A percentile compares a stretch with the other conserved stretches of the same genome.
Evolutionary conservation across 2,113 vertebrate genomes (phyloP).

Genomic region (Python bivittatus): DNA sequence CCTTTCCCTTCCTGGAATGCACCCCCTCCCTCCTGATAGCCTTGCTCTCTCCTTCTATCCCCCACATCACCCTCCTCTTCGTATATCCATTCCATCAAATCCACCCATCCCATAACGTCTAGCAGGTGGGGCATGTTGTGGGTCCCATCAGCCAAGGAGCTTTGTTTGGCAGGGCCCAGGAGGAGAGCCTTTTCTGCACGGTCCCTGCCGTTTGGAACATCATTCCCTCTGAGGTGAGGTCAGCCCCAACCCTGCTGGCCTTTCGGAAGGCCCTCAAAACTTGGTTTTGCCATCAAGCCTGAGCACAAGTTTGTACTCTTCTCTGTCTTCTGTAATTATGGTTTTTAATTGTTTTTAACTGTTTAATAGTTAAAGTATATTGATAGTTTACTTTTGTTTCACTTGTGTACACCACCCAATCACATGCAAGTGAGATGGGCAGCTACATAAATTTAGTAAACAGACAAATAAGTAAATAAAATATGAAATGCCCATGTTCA

Average conservation of each 20-base stretch:
- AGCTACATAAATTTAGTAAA: background rate
- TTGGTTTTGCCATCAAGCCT: background rate
- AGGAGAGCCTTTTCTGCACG: background rate
- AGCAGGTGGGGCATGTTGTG: background rate
- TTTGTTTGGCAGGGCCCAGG: background rate
- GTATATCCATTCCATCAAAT: no score
- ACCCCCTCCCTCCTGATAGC: no score
- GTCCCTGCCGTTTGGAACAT: background rate
- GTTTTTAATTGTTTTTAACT: background rate
- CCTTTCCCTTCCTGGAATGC: no score
- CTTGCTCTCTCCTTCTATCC: no score
- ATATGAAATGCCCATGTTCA: background rate
- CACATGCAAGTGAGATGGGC: background rate
- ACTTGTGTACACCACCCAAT: background rate
- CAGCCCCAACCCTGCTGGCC: background rate
- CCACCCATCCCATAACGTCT: no score
- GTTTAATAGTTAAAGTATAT: background rate
- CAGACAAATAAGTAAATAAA: background rate
- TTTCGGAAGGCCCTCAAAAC: background rate
- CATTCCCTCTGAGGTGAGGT: background rate
- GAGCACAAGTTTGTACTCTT: background rate
- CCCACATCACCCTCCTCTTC: no score
- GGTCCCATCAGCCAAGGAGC: background rate
- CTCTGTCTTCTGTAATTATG: background rate
- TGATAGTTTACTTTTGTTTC: background rate